A percentile compares a stretch with the other conserved stretches of the same genome.
Conservation (phyloP, 2,113 vertebrate species). For the Pelecanus crispus region DNA sequence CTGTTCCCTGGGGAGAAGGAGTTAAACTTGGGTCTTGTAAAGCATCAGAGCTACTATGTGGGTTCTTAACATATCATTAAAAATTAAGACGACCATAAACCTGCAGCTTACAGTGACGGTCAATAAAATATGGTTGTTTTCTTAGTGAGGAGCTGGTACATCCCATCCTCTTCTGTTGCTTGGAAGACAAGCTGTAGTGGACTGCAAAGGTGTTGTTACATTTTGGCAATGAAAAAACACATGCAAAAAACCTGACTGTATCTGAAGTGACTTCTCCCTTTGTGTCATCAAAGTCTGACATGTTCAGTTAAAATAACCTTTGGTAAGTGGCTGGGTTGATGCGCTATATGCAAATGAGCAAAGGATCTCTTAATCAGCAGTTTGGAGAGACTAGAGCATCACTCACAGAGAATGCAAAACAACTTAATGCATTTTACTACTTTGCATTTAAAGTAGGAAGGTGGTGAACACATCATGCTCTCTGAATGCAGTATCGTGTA, state of each 20-base stretch:
- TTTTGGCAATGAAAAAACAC: neutral
- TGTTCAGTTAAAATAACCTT: neutral
- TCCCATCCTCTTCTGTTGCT: neutral
- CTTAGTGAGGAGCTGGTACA: neutral
- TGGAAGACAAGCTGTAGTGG: neutral
- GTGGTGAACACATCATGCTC: neutral
- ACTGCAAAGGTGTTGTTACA: neutral
- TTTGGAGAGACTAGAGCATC: neutral
- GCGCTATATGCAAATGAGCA: neutral
- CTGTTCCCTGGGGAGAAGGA: neutral
- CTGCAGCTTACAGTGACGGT: neutral
- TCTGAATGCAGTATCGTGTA: neutral
- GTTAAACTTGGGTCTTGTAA: neutral
- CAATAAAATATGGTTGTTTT: neutral
- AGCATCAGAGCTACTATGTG: neutral
- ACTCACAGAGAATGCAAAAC: neutral
- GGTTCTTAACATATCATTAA: neutral
- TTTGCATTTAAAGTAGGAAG: neutral
- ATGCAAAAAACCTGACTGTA: neutral
- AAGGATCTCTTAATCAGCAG: constrained; percentile 22
- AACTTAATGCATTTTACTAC: neutral
- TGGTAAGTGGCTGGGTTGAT: neutral
- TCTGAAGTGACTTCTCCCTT: neutral
- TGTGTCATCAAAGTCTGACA: neutral
- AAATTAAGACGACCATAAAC: neutral